Evolutionary conservation across 2,888 invertebrate genomes (phyloP), one percentile per base, ranked within the genome.

Genomic region (Galerucella pusilla): DNA sequence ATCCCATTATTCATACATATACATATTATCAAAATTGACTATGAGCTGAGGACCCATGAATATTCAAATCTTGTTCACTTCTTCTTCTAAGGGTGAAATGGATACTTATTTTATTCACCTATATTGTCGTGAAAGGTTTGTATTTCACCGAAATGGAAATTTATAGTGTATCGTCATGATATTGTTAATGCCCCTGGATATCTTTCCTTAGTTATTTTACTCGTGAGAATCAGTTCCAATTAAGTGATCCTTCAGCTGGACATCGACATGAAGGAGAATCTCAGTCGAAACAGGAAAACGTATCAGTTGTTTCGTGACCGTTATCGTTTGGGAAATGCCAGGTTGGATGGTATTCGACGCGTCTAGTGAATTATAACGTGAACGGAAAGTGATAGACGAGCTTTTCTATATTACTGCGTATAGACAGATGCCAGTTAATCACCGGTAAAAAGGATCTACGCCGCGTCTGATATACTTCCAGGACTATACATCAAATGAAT

Each of bases 371-470:
- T 73, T 76, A 76, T 76, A 73, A 73, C 64, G 63, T 59, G 59
- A 73, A 59, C 77, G 75, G 77, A 77, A 79, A 79, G 77, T 79
- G 80, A 79, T 79, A 79, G 79, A 80, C 79, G 79, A 68, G 78
- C 80, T 79, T 76, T 75, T 78, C 78, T 78, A 80, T 80, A 79
- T 80, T 80, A 77, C 79, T 77, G 76, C 76, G 73, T 78, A 81
- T 75, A 80, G 78, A 80, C 78, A 77, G 78, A 79, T 75, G 77
- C 81, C 76, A 78, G 79, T 81, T 81, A 81, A 81, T 81, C 81
- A 81, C 81, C 77, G 78, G 80, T 79, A 80, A 81, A 79, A 81
- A 79, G 79, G 80, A 81, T 79, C 77, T 75, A 78, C 77, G 77
- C 78, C 75, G 68, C 68, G 74, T 71, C 75, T 75, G 79, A 78